phyloP scores from a whole-genome alignment of 1,140 invertebrate species.

The Dendrolimus punctatus region DNA sequence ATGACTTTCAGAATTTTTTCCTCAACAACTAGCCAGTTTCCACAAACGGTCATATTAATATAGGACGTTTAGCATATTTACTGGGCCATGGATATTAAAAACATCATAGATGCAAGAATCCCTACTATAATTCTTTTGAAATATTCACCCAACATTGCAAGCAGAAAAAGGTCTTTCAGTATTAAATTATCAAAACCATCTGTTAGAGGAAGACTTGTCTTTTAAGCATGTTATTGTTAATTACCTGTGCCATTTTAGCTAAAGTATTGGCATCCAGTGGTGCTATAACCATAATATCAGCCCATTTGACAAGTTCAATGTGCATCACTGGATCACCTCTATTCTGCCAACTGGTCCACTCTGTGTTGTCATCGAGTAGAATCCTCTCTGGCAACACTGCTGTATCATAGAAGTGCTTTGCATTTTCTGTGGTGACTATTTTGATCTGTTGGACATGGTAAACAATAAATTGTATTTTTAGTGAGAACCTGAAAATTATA shows the following conservation, averaged over 20 bases:
- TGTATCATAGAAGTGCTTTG: slow-evolving; percentile 88
- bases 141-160: too few species aligned
- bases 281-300: slow-evolving; percentile 93
- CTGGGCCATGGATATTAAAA: too few species aligned
- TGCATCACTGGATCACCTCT: slow-evolving; percentile 97
- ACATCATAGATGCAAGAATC: too few species aligned
- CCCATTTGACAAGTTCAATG: slow-evolving; percentile 97
- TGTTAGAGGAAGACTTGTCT: too few species aligned
- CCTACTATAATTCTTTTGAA: too few species aligned
- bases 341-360: slow-evolving; percentile 94
- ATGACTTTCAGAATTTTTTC: too few species aligned
- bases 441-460: slow-evolving; percentile 73
- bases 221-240: neutral
- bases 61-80: too few species aligned
- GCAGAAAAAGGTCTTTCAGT: too few species aligned
- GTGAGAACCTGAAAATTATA: too few species aligned
- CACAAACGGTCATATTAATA: too few species aligned
- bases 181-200: too few species aligned
- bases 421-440: slow-evolving; percentile 87
- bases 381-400: slow-evolving; percentile 74
- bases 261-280: slow-evolving; percentile 98
- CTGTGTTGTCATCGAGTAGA: slow-evolving; percentile 85
- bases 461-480: neutral
- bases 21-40: too few species aligned
- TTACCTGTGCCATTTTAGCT: slow-evolving; percentile 90